A percentile compares a stretch with the other conserved stretches of the same genome.
These are phyloP conservation scores for Latrodectus elegans DNA, from an alignment of 2,888 invertebrate genomes.

Conservation along the genomic window DNA sequence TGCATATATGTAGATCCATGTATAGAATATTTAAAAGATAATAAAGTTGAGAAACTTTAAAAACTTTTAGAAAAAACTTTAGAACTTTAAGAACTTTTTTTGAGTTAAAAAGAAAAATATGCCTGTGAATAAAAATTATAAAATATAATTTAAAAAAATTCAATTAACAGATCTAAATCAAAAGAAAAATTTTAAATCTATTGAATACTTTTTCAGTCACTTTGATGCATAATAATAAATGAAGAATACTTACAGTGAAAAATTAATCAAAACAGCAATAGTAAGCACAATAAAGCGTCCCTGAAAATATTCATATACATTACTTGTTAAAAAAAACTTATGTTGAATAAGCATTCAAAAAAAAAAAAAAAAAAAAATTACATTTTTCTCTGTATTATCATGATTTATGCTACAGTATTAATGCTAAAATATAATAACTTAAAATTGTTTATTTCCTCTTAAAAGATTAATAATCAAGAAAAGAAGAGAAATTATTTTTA, in stretches of 20 bases:
- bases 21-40: background rate
- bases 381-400: too few species aligned
- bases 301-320: slow-evolving; percentile 69
- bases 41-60: background rate
- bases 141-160: background rate
- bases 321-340: too few species aligned
- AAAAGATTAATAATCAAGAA: too few species aligned
- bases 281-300: slow-evolving; percentile 75
- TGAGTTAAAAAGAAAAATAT: slow-evolving; percentile 65
- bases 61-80: too few species aligned
- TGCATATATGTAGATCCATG: too few species aligned
- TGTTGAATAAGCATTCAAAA: too few species aligned
- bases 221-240: background rate
- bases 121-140: background rate
- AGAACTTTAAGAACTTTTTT: too few species aligned
- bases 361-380: too few species aligned
- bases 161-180: background rate
- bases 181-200: background rate
- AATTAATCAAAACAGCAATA: slow-evolving; percentile 45
- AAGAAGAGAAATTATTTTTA: too few species aligned
- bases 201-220: background rate
- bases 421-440: too few species aligned
- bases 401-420: too few species aligned
- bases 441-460: too few species aligned
- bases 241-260: slow-evolving; percentile 33